Conservation (phyloP, 2,888 invertebrate genomes). For the Cheilosia variabilis region DNA sequence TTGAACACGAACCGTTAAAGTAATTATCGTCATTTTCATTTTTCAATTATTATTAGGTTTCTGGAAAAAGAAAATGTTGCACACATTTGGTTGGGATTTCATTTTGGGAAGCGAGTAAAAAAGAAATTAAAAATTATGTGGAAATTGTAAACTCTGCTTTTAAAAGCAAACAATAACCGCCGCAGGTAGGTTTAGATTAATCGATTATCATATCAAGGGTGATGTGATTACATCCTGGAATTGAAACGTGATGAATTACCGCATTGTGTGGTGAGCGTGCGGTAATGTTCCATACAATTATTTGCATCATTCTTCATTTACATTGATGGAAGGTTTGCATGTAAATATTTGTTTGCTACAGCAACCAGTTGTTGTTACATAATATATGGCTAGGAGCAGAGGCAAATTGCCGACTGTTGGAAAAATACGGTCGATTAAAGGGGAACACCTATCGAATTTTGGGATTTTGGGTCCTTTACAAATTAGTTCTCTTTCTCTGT, state of each 20-base stretch:
- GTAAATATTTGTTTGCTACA: no score
- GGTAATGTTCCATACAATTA: background rate
- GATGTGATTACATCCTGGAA: conserved; percentile 57
- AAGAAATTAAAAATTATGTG: conserved; percentile 40
- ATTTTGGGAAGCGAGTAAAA: conserved; percentile 6
- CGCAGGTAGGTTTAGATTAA: conserved; percentile 67
- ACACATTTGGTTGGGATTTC: conserved; percentile 11
- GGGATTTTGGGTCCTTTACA: no score
- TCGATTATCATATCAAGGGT: conserved; percentile 61
- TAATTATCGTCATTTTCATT: conserved; percentile 70
- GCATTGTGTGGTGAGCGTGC: background rate
- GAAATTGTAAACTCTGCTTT: conserved; percentile 39
- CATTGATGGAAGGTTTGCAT: no score
- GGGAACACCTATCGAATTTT: no score
- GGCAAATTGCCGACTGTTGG: no score
- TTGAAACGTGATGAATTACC: conserved; percentile 45
- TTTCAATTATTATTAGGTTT: conserved; percentile 71
- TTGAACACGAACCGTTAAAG: conserved; percentile 61
- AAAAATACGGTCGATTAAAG: no score
- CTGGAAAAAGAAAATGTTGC: conserved; percentile 35
- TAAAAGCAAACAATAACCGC: conserved; percentile 19
- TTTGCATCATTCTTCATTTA: no score
- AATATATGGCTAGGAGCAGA: no score
- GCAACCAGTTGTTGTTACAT: no score
- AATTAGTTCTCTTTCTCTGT: no score